A percentile compares a stretch with the other conserved stretches of the same genome.
phyloP scores from a whole-genome alignment of 2,113 vertebrate genomes.

The Emydura subglobosa region DNA sequence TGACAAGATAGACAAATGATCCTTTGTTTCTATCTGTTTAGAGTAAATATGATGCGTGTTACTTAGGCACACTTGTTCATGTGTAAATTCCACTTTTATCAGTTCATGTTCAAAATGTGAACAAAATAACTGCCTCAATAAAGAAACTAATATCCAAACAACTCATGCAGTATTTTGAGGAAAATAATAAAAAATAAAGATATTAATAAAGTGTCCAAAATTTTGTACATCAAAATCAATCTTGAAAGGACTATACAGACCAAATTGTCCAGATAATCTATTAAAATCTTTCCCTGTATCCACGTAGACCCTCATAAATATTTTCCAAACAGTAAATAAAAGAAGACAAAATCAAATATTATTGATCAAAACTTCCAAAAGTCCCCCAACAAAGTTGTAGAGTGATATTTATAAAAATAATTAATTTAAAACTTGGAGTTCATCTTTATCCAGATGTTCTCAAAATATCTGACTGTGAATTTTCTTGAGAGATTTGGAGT shows the following conservation, averaged over 20 bases:
- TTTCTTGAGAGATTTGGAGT: too few relatives aligned
- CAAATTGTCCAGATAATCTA: background rate
- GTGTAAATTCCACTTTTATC: background rate
- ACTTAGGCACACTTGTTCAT: background rate
- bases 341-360: background rate
- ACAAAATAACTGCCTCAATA: background rate
- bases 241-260: background rate
- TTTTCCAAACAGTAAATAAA: background rate
- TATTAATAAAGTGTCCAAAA: background rate
- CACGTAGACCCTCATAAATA: too few relatives aligned
- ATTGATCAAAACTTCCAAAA: background rate
- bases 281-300: too few relatives aligned
- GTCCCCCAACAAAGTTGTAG: background rate
- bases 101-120: background rate
- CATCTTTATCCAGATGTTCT: too few relatives aligned
- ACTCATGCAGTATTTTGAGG: background rate
- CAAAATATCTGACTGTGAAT: too few relatives aligned
- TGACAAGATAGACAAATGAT: background rate
- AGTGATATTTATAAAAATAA: background rate
- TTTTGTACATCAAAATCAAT: background rate
- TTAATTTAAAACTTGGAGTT: background rate
- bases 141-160: background rate
- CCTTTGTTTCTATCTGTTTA: background rate
- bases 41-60: accelerated
- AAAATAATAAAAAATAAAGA: background rate